phyloP scores from a whole-genome alignment of 2,113 vertebrate genomes.

The Platycercus adscitus region DNA sequence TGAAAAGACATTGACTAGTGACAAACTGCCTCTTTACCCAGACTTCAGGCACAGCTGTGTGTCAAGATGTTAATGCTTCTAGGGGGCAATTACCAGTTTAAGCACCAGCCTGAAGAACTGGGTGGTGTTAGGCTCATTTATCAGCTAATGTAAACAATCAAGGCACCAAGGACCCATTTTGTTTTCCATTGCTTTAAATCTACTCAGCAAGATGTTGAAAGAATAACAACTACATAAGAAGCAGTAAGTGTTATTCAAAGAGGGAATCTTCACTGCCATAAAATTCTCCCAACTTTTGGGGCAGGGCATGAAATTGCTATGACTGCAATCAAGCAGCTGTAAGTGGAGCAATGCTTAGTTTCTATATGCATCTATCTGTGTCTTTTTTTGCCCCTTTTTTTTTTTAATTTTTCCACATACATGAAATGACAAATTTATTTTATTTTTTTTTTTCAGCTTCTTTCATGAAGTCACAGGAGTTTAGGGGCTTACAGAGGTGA shows the following conservation, averaged over 20 bases:
- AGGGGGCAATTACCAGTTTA: neutral
- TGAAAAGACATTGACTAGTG: neutral
- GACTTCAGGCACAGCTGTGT: neutral
- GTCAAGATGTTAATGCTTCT: neutral
- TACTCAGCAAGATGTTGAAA: neutral
- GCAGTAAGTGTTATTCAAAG: neutral
- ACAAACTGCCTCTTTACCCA: neutral
- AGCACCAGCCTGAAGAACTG: neutral
- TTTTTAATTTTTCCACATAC: neutral
- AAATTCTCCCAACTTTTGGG: neutral
- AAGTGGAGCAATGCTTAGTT: neutral
- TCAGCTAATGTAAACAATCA: neutral
- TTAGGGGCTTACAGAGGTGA: rapidly evolving
- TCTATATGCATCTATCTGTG: neutral
- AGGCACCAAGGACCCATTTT: neutral
- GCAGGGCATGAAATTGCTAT: neutral
- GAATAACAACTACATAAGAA: neutral
- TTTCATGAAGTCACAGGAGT: neutral
- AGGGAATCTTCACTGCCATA: neutral
- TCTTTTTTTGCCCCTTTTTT: neutral
- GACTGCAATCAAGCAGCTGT: neutral
- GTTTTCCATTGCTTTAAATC: neutral
- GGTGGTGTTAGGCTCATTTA: neutral
- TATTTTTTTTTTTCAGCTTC: neutral
- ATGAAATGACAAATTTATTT: neutral